These are phyloP conservation scores for Conchocele bisecta DNA, from an alignment of 2,888 invertebrate species.

Conservation along the genomic window DNA sequence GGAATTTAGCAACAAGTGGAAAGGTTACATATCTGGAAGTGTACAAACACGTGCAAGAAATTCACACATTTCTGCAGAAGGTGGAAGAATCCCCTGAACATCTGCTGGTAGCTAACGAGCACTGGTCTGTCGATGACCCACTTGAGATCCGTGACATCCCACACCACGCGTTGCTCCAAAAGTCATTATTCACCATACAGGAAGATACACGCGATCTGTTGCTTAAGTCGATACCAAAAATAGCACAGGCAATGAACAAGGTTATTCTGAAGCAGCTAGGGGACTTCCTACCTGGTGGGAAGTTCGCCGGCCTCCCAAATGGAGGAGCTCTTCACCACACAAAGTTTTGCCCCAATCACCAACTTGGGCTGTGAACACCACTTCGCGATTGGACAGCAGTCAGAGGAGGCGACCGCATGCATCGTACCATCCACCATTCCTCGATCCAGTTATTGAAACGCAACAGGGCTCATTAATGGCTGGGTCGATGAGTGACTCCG, in stretches of 20 bases:
- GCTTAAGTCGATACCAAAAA: neutral
- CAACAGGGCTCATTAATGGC: constrained; percentile 1
- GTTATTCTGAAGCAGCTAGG: neutral
- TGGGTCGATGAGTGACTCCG: too few relatives aligned
- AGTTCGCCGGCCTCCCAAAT: neutral
- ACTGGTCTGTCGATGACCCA: constrained; percentile 1
- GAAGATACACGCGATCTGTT: neutral
- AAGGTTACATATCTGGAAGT: constrained; percentile 34
- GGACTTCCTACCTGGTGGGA: too few relatives aligned
- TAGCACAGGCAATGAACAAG: neutral
- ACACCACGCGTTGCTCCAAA: constrained; percentile 1
- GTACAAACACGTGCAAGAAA: constrained; percentile 10
- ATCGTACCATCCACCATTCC: neutral
- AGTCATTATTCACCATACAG: neutral
- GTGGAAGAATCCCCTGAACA: neutral
- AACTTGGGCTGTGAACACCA: constrained; percentile 8
- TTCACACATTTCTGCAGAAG: neutral
- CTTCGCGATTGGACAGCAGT: constrained; percentile 5
- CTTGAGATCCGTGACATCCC: neutral
- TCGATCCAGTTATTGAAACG: constrained; percentile 1
- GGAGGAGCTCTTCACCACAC: neutral
- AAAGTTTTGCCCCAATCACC: constrained; percentile 1
- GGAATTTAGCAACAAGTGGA: constrained; percentile 15
- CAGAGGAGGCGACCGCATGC: constrained; percentile 5
- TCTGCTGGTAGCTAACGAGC: neutral